Evolutionary conservation across 2,113 vertebrate species (phyloP), one percentile per base, ranked within the genome.

Genomic region (Coryphaenoides rupestris): DNA sequence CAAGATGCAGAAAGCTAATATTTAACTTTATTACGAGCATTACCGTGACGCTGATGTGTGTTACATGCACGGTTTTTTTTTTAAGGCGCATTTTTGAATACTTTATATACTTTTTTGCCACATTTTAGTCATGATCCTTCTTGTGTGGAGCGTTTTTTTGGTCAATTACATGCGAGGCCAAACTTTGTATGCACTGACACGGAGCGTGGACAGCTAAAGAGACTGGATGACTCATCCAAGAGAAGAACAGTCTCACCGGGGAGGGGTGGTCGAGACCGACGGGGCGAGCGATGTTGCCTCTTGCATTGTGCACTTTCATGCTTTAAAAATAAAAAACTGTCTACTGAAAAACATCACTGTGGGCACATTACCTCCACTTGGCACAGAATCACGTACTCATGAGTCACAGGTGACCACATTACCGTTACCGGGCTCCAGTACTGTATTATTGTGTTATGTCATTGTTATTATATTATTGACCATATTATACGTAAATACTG

Each of bases 1-100:
- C 63, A 65, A 79, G 65, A 71, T 69, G 74, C 19, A 70, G 55
- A 61, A 53, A 53, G 17, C 53, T 62, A 21, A 60, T 83, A 77
- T 77, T 83, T 77, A 83, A 79, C 58, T 75, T 63, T 70, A 65
- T 24, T 15, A 64, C 73, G 59, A 40, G 13, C 33, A 10, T 40
- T 40, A 9, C 33, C 59, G 65, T 55, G 61, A 60, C n/a, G 64
- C 6, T 26, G 53, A 56, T 46, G 40, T 22, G 19, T 53, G 40
- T 17, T 13, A 60, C 60, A 21, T 57, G 17, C n/a, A 55, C 45
- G 47, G 49, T 40, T 40, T 33, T 58, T 40, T 40, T 33, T 40
- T 9, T 40, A 40, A 40, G 33, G 33, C 9, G 13, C 9, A 40
- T 10, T 10, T 40, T 6, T 40, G 9, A 40, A 40, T 40, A 40